Percentiles rank a stretch among this genome's conserved stretches.
phyloP scores from a whole-genome alignment of 2,797 vertebrate species.

The Lutjanus argentimaculatus region DNA sequence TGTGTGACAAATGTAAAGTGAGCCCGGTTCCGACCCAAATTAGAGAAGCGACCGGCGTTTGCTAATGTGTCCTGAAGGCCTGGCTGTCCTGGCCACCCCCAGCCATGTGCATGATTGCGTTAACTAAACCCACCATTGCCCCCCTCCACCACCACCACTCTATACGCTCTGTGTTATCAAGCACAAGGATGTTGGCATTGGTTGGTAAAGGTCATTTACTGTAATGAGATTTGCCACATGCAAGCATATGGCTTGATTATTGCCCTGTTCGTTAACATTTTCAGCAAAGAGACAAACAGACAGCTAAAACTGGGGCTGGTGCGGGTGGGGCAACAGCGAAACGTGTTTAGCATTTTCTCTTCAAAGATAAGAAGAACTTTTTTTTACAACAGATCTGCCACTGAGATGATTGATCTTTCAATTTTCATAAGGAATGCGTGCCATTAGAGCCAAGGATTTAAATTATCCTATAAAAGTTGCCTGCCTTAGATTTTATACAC shows the following conservation, averaged over 20 bases:
- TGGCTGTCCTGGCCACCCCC: slow-evolving; percentile 66
- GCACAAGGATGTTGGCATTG: slow-evolving; percentile 80
- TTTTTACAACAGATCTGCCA: slow-evolving; percentile 75
- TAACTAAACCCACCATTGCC: slow-evolving; percentile 79
- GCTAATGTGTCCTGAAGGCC: slow-evolving; percentile 84
- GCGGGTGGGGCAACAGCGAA: slow-evolving; percentile 36
- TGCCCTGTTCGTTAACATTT: slow-evolving; percentile 84
- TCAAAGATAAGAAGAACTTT: slow-evolving; percentile 72
- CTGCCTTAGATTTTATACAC: slow-evolving; percentile 81
- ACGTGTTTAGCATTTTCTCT: slow-evolving; percentile 75
- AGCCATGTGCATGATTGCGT: slow-evolving; percentile 79
- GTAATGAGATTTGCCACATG: slow-evolving; percentile 85
- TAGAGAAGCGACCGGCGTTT: slow-evolving; percentile 71
- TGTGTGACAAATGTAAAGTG: slow-evolving; percentile 88
- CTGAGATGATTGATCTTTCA: slow-evolving; percentile 83
- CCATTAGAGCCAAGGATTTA: slow-evolving; percentile 80
- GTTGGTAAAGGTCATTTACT: slow-evolving; percentile 85
- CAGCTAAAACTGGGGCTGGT: slow-evolving; percentile 61
- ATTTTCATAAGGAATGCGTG: slow-evolving; percentile 82
- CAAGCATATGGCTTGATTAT: slow-evolving; percentile 85
- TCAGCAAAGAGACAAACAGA: slow-evolving; percentile 81
- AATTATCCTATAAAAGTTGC: slow-evolving; percentile 86
- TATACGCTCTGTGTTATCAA: slow-evolving; percentile 65
- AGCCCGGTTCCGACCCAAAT: slow-evolving; percentile 86
- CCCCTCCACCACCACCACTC: slow-evolving; percentile 23